These are phyloP conservation scores for Anser brachyrhynchus DNA, from an alignment of 2,113 vertebrate species.

Conservation along the genomic window DNA sequence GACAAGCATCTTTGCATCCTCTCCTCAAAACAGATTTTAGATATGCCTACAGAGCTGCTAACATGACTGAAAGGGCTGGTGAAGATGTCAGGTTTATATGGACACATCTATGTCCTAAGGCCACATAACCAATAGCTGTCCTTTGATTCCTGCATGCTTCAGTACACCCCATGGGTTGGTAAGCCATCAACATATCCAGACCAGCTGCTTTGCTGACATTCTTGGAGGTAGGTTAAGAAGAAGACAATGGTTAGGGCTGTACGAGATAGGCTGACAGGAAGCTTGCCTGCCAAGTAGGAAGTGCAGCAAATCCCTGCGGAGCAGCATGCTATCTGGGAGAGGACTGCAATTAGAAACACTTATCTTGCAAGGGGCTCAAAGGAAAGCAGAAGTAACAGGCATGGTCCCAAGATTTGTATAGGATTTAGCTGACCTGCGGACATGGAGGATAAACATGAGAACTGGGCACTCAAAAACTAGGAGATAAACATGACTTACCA, in stretches of 20 bases:
- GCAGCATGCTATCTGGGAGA: background rate
- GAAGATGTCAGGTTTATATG: background rate
- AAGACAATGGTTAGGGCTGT: accelerated
- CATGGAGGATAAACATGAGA: background rate
- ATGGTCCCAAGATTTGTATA: background rate
- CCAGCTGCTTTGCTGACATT: background rate
- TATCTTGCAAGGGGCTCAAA: background rate
- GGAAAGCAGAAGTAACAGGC: background rate
- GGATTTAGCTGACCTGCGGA: background rate
- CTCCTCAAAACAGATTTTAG: background rate
- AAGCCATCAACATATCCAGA: background rate
- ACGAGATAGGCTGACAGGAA: background rate
- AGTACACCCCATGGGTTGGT: accelerated
- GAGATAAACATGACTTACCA: constrained; percentile 81
- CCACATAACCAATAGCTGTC: background rate
- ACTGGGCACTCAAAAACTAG: background rate
- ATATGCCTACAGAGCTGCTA: background rate
- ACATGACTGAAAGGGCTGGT: background rate
- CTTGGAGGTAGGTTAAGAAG: background rate
- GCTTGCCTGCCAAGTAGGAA: background rate
- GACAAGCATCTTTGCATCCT: background rate
- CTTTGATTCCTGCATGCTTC: background rate
- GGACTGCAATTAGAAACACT: background rate
- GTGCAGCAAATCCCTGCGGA: background rate
- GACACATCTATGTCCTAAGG: background rate